Evolutionary conservation across 2,113 vertebrate genomes (phyloP), one percentile per base, ranked within the genome.

Genomic region (Neofelis nebulosa): DNA sequence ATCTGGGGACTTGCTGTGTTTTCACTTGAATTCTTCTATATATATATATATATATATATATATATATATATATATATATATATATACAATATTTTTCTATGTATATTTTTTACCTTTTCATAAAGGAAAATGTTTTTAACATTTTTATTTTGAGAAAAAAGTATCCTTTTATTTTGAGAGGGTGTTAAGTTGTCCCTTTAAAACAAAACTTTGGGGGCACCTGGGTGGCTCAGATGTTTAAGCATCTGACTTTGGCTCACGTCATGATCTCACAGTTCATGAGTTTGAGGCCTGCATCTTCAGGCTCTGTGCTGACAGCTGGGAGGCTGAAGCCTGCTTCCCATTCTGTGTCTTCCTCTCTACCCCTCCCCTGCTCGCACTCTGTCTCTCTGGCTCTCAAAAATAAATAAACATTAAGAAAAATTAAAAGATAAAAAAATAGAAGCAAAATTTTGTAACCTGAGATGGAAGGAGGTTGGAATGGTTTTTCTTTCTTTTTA

Each of bases 121-220:
- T 78, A 69, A 88, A 83, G 50, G 6, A 86, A 83, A 90, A 69
- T 31, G 33, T 83, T 76, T 50, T 89, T 38, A 73, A 89, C 19
- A 38, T 79, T 65, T 95, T 84, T 78, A 65, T 86, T 90, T 80
- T 91, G 80, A 96, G 36, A 71, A 65, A 31, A 82, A 79, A 91
- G 23, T 93, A 74, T 13, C 0, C 6, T 86, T 86, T 83, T 55
- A 68, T 41, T 96, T 61, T 33, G 50, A 82, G 31, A 81, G 50
- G 3, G 16, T 74, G 8, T 79, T 52, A 95, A 91, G 33, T 83
- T 69, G 10, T 73, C 12, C 19, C 27, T 84, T 79, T 73, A 88
- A 92, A 80, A 78, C 23, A 52, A 57, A 93, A 50, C 18, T 81
- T 66, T 91, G 4, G 57, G 57, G 57, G 21, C 50, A 50, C 50